Evolutionary conservation across 1,140 invertebrate species (phyloP).

Genomic region (Zaprionus africanus): DNA sequence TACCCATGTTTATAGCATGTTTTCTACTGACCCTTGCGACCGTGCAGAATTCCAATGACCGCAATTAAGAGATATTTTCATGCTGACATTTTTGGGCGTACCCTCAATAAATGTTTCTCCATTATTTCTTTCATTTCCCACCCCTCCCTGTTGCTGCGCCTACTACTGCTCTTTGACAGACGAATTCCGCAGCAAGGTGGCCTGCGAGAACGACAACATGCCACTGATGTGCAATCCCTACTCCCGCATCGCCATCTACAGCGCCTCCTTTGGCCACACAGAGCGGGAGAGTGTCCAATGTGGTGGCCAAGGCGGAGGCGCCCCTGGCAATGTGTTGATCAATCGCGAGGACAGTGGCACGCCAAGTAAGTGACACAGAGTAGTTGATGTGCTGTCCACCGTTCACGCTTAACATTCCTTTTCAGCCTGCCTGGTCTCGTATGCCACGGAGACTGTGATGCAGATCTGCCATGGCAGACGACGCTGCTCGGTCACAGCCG

Average conservation of each 20-base stretch:
- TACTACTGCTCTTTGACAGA: slow-evolving; percentile 85
- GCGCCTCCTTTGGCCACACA: slow-evolving; percentile 94
- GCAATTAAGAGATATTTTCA: slow-evolving; percentile 34
- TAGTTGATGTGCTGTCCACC: neutral
- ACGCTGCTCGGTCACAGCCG: slow-evolving; percentile 91
- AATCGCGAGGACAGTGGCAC: slow-evolving; percentile 93
- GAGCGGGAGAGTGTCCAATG: slow-evolving; percentile 94
- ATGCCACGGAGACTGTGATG: slow-evolving; percentile 94
- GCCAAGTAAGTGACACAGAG: slow-evolving; percentile 51
- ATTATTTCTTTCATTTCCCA: slow-evolving; percentile 12
- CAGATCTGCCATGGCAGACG: slow-evolving; percentile 94
- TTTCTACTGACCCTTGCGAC: neutral
- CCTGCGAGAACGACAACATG: slow-evolving; percentile 94
- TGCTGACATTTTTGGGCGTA: slow-evolving; percentile 15
- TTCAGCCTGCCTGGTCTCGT: slow-evolving; percentile 93
- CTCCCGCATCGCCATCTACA: slow-evolving; percentile 94
- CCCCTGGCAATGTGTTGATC: slow-evolving; percentile 90
- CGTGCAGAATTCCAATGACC: slow-evolving; percentile 30
- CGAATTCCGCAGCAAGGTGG: slow-evolving; percentile 94
- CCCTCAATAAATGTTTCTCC: slow-evolving; percentile 24
- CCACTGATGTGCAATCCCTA: slow-evolving; percentile 92
- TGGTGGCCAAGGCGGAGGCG: slow-evolving; percentile 62
- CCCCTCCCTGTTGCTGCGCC: neutral
- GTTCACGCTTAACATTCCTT: neutral
- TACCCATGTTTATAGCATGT: neutral